phyloP scores from a whole-genome alignment of 2,113 vertebrate genomes.

The Eonycteris spelaea region DNA sequence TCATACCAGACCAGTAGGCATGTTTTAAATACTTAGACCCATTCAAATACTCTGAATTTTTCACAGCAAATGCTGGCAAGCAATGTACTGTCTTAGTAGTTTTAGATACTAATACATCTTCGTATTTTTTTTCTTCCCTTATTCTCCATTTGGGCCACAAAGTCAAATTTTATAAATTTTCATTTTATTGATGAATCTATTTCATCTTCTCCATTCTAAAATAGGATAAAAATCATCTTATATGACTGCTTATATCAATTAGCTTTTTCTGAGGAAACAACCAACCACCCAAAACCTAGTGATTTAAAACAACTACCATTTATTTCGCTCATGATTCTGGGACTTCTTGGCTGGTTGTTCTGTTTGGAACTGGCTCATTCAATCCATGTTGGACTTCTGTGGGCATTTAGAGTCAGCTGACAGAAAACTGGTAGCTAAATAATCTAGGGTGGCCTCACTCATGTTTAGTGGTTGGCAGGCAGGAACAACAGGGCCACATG shows the following conservation, averaged over 20 bases:
- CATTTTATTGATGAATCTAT: background rate
- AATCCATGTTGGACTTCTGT: background rate
- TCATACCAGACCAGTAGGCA: background rate
- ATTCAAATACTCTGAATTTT: constrained; percentile 7
- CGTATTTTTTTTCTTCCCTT: background rate
- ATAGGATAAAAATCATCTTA: background rate
- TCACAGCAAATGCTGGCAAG: background rate
- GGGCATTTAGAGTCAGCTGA: background rate
- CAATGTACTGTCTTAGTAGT: background rate
- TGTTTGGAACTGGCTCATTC: background rate
- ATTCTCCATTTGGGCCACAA: background rate
- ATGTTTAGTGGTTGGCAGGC: background rate
- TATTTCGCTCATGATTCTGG: background rate
- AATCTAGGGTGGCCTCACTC: background rate
- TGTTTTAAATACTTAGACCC: background rate
- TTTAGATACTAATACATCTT: background rate
- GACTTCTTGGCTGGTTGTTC: background rate
- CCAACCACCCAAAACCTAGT: background rate
- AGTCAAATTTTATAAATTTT: background rate
- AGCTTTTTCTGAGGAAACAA: background rate
- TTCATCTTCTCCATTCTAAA: background rate
- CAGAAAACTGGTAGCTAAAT: background rate
- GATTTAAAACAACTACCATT: background rate
- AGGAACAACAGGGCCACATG: background rate
- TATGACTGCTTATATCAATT: background rate